These are phyloP conservation scores for Acanthosepion lycidas DNA, from an alignment of 2,888 invertebrate genomes.

Conservation along the genomic window DNA sequence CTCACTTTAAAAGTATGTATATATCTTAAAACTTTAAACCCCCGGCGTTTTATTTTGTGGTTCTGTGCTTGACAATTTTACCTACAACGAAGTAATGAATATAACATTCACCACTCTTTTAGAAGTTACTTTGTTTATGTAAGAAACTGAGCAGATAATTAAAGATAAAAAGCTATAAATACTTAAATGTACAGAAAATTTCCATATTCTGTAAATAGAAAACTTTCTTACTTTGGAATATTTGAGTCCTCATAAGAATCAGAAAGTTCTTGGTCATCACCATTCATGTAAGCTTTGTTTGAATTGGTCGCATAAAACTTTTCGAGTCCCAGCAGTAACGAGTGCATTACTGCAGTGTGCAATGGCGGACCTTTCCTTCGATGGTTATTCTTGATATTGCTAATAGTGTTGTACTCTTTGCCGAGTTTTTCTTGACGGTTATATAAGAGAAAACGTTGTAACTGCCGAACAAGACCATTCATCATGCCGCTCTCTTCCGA, in stretches of 20 bases:
- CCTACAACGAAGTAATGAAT: too few relatives aligned
- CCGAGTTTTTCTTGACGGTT: neutral
- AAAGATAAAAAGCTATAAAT: too few relatives aligned
- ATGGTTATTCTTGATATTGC: neutral
- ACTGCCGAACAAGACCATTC: conserved; percentile 55
- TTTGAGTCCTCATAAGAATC: conserved; percentile 57
- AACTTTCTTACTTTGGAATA: conserved; percentile 50
- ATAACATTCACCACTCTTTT: too few relatives aligned
- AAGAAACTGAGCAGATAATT: too few relatives aligned
- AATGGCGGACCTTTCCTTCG: conserved; percentile 46
- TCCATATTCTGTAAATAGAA: neutral
- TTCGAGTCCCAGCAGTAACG: conserved; percentile 59
- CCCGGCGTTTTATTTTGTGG: too few relatives aligned
- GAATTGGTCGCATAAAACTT: conserved; percentile 54
- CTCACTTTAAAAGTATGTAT: too few relatives aligned
- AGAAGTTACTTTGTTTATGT: too few relatives aligned
- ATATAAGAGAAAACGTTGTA: conserved; percentile 49
- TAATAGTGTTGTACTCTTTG: conserved; percentile 1
- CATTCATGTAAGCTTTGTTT: conserved; percentile 24
- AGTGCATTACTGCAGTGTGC: conserved; percentile 60
- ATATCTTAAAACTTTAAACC: too few relatives aligned
- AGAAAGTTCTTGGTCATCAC: conserved; percentile 51
- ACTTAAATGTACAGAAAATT: too few relatives aligned
- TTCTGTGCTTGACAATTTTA: too few relatives aligned
- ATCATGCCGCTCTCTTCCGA: conserved; percentile 55